A percentile compares a stretch with the other conserved stretches of the same genome.
phyloP scores from a whole-genome alignment of 2,113 vertebrate species.

The Pollachius pollachius region DNA sequence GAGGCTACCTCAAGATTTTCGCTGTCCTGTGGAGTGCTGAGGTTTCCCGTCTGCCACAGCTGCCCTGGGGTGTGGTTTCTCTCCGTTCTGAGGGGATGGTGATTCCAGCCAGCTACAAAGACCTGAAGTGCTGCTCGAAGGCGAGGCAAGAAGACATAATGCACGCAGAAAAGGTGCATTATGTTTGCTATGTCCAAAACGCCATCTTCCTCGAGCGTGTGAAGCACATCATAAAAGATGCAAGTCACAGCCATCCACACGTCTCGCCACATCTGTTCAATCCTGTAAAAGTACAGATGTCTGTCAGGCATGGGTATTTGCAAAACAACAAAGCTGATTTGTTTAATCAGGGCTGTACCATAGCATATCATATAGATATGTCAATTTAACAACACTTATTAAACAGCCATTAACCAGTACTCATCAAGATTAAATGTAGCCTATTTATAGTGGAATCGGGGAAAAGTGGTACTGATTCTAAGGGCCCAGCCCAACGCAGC shows the following conservation, averaged over 20 bases:
- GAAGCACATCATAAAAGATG: conserved; percentile 26
- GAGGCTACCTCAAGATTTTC: conserved; percentile 1
- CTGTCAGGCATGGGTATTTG: background rate
- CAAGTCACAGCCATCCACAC: conserved; percentile 24
- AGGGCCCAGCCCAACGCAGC: no score
- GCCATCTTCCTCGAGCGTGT: conserved; percentile 28
- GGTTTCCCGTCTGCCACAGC: conserved; percentile 16
- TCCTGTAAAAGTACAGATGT: conserved; percentile 14
- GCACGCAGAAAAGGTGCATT: conserved; percentile 20
- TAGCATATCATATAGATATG: no score
- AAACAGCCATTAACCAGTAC: no score
- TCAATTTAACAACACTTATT: no score
- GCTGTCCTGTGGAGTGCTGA: background rate
- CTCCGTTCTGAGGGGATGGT: conserved; percentile 18
- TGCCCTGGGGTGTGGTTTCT: conserved; percentile 12
- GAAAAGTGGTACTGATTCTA: no score
- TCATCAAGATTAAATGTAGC: no score
- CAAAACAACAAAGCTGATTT: background rate
- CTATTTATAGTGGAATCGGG: no score
- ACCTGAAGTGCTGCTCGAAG: conserved; percentile 11
- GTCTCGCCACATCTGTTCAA: conserved; percentile 22
- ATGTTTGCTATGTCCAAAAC: conserved; percentile 10
- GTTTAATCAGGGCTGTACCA: no score
- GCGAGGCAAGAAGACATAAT: conserved; percentile 14
- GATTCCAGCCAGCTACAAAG: conserved; percentile 20